Evolutionary conservation across 2,888 invertebrate genomes (phyloP), one percentile per base, ranked within the genome.

Genomic region (Ormyrus pomaceus): DNA sequence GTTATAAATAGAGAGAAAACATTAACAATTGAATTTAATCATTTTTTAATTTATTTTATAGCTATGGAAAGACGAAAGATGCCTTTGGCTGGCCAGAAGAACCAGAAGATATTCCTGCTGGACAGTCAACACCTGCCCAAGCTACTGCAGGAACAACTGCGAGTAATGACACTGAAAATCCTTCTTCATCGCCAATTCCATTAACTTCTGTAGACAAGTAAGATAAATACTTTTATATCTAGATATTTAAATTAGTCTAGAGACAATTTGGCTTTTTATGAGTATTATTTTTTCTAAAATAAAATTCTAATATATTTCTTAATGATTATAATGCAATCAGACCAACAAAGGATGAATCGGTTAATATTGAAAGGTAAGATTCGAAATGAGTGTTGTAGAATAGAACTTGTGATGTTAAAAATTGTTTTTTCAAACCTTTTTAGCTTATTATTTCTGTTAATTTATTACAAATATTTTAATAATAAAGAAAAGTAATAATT

Each of bases 11-110:
- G 55, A 64, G 3, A 5, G n/a, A 10, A 45, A 19, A 66, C 10
- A n/a, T 62, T 50, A 46, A 48, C 56, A 59, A 56, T 9, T 11
- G 11, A 1, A 1, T 53, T 66, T 5, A 53, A 13, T 56, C 45
- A n/a, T 8, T 34, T n/a, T 53, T 13, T n/a, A 50, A 45, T 70
- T 71, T 64, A 6, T 46, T 46, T 81, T 72, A 46, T 85, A 95
- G 95, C 87, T 98, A 98, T 89, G 98, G 98, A 0, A 98, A 98
- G 91, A 96, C 97, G 1, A 99, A 99, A 91, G 98, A 98, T 88
- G 93, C 95, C 0, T 98, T 99, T 88, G 98, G 98, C 61, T 99
- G 98, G 99, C 98, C 98, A 0, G 98, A 99, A 89, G 98, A 99
- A 87, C 94, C 94, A 8, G 98, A 98, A 86, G 98, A 98, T 82